Percentiles rank a stretch among this genome's conserved stretches.
Evolutionary conservation across 2,888 invertebrate genomes (phyloP).

Genomic region (Thyatira batis): DNA sequence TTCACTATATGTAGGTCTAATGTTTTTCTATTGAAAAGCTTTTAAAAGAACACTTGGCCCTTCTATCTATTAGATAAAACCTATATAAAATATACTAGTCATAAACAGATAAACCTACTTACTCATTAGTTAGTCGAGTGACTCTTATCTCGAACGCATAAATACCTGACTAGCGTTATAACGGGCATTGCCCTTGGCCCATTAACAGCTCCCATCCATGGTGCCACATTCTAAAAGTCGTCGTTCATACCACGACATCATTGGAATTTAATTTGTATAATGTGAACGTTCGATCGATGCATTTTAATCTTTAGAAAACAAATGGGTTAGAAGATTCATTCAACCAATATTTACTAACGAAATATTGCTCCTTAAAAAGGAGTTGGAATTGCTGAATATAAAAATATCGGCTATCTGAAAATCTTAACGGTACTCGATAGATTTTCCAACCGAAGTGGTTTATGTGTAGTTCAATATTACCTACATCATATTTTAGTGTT

Average conservation of each 20-base stretch:
- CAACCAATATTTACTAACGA: neutral
- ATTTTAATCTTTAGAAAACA: neutral
- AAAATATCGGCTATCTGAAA: neutral
- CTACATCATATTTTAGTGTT: too few relatives aligned
- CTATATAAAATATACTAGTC: conserved; percentile 13
- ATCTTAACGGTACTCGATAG: neutral
- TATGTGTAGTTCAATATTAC: neutral
- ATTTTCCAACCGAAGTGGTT: neutral
- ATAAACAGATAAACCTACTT: conserved; percentile 22
- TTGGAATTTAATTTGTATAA: neutral
- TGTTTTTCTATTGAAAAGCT: neutral
- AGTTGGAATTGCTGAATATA: neutral
- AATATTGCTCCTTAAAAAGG: neutral
- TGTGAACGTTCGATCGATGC: neutral
- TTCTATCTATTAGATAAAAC: neutral
- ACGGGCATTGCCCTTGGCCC: conserved; percentile 51
- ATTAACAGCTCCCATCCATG: conserved; percentile 37
- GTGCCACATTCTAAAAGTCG: conserved; percentile 37
- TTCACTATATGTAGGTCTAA: neutral
- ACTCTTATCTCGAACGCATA: conserved; percentile 38
- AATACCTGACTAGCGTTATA: conserved; percentile 41
- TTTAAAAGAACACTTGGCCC: neutral
- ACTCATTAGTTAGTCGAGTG: conserved; percentile 34
- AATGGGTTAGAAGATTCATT: neutral
- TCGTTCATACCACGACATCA: neutral